These are phyloP conservation scores for Tetramorium parvispinum DNA, from an alignment of 1,140 invertebrate genomes.

Conservation along the genomic window DNA sequence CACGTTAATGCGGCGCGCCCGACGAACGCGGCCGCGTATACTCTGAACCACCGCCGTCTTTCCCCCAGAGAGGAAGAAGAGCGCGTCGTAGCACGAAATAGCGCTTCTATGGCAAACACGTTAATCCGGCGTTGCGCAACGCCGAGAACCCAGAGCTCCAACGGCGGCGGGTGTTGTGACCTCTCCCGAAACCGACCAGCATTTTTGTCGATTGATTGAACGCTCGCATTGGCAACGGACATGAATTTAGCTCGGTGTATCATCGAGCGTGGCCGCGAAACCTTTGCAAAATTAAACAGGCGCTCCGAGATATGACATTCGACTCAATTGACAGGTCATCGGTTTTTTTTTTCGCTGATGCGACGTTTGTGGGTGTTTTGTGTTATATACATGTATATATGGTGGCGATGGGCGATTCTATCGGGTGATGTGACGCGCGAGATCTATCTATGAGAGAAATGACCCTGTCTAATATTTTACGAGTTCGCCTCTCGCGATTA, in stretches of 20 bases:
- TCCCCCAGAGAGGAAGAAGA: too few species aligned
- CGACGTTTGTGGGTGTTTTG: neutral
- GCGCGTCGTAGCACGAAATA: neutral
- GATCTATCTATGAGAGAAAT: neutral
- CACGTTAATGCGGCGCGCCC: neutral
- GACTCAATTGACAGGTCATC: neutral
- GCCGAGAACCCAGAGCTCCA: too few species aligned
- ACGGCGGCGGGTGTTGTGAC: too few species aligned
- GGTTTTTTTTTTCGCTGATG: constrained; percentile 12
- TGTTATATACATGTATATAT: too few species aligned
- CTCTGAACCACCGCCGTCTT: neutral
- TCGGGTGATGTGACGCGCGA: neutral
- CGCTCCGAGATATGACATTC: neutral
- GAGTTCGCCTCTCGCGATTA: neutral
- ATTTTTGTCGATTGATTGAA: constrained; percentile 3
- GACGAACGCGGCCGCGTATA: neutral
- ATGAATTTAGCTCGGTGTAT: constrained; percentile 16
- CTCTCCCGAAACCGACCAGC: neutral
- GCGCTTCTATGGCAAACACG: neutral
- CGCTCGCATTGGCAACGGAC: neutral
- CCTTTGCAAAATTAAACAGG: constrained; percentile 30
- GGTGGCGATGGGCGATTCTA: neutral
- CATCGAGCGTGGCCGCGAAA: neutral
- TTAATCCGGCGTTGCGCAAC: constrained; percentile 29
- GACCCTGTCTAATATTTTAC: neutral